A percentile compares a stretch with the other conserved stretches of the same genome.
These are phyloP conservation scores for Natrix natrix DNA, from an alignment of 2,797 vertebrate species.

Conservation along the genomic window DNA sequence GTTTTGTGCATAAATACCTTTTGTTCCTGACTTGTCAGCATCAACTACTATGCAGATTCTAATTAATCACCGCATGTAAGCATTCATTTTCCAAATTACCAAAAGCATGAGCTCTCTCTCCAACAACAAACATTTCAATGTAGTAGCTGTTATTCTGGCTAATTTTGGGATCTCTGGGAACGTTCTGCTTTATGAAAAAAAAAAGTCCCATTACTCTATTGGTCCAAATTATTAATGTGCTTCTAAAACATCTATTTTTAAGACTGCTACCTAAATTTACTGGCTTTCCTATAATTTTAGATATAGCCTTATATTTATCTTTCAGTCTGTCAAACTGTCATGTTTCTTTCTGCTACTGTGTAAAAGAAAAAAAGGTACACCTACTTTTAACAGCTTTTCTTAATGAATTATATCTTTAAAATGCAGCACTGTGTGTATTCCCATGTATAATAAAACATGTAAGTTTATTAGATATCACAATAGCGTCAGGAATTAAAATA, in stretches of 20 bases:
- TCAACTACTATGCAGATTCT: conserved; percentile 37
- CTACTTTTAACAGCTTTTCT: conserved; percentile 42
- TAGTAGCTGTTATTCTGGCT: conserved; percentile 24
- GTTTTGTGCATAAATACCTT: conserved; percentile 32
- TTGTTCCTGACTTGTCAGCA: conserved; percentile 39
- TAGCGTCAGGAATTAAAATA: neutral
- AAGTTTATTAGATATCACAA: conserved; percentile 31
- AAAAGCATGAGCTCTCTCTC: conserved; percentile 32
- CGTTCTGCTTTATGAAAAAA: conserved; percentile 34
- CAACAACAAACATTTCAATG: conserved; percentile 27
- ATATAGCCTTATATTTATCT: conserved; percentile 31
- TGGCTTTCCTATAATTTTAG: conserved; percentile 38
- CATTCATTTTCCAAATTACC: conserved; percentile 28
- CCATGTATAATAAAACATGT: conserved; percentile 17
- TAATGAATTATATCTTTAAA: conserved; percentile 29
- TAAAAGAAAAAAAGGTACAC: neutral
- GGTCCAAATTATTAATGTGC: conserved; percentile 48
- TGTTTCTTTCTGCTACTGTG: conserved; percentile 8
- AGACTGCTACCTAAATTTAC: conserved; percentile 21
- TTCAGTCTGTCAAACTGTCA: conserved; percentile 39
- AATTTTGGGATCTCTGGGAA: conserved; percentile 43
- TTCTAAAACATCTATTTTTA: conserved; percentile 51
- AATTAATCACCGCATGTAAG: conserved; percentile 30
- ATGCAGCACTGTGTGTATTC: neutral
- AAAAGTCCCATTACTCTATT: conserved; percentile 18